These are phyloP conservation scores for Macrostomum cliftonense DNA, from an alignment of 2,888 invertebrate species.

Conservation along the genomic window DNA sequence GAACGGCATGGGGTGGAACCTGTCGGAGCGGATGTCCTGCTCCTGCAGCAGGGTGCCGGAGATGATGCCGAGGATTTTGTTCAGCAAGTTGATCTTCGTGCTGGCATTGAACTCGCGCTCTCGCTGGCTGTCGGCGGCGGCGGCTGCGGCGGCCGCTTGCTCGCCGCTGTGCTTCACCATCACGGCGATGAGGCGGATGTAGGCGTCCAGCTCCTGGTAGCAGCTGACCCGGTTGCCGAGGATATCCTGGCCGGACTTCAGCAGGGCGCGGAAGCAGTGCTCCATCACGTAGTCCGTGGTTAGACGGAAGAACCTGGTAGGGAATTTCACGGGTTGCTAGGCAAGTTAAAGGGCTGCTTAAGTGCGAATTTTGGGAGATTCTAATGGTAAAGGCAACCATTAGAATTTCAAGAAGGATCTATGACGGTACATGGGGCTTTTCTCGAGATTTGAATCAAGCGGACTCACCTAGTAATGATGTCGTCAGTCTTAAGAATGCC, in stretches of 20 bases:
- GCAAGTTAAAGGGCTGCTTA: too few species aligned
- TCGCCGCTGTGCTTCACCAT: constrained; percentile 55
- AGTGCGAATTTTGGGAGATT: too few species aligned
- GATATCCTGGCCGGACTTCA: constrained; percentile 3
- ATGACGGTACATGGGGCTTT: too few species aligned
- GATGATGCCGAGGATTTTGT: constrained; percentile 81
- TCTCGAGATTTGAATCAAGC: too few species aligned
- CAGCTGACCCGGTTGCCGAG: constrained; percentile 54
- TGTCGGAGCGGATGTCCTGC: constrained; percentile 68
- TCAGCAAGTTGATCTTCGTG: constrained; percentile 86
- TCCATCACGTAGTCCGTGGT: constrained; percentile 48
- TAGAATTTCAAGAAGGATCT: too few species aligned
- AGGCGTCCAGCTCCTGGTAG: constrained; percentile 82
- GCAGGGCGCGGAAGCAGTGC: neutral
- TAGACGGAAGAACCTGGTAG: constrained; percentile 77
- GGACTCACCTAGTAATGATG: constrained; percentile 51
- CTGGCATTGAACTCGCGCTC: constrained; percentile 51
- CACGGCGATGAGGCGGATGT: constrained; percentile 72
- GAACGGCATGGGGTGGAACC: constrained; percentile 91
- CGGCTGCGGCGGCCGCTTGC: constrained; percentile 9
- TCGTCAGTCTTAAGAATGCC: constrained; percentile 93
- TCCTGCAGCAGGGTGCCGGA: constrained; percentile 85
- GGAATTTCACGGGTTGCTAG: too few species aligned
- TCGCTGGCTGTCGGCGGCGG: neutral
- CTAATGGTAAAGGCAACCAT: too few species aligned